These are phyloP conservation scores for Aphidius colemani DNA, from an alignment of 2,888 invertebrate genomes.

Conservation along the genomic window DNA sequence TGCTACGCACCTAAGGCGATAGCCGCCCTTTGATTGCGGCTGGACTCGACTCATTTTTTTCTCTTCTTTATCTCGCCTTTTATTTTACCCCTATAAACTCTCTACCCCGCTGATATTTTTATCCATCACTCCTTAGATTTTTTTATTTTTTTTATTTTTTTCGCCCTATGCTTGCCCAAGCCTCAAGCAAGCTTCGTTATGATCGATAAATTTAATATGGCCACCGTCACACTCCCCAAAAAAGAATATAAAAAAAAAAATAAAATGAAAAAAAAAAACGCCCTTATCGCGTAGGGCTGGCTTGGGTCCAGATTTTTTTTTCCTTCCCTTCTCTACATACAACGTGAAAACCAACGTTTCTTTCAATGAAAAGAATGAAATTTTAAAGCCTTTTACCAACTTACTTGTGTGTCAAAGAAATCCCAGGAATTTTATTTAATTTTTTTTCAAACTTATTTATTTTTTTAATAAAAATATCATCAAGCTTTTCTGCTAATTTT, in stretches of 20 bases:
- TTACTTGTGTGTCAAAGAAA: background rate
- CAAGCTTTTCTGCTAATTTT: too few relatives aligned
- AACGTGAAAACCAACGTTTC: conserved; percentile 19
- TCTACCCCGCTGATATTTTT: conserved; percentile 3
- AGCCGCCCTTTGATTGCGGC: conserved; percentile 41
- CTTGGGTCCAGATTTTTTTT: conserved; percentile 27
- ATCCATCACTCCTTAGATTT: conserved; percentile 16
- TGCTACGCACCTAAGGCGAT: conserved; percentile 32
- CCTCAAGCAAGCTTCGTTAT: conserved; percentile 39
- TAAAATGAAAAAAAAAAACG: conserved; percentile 19
- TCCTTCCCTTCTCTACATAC: background rate
- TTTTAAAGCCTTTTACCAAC: conserved; percentile 21
- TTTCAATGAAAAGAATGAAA: conserved; percentile 13
- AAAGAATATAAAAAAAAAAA: conserved; percentile 18
- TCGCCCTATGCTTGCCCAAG: conserved; percentile 7
- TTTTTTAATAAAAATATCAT: too few relatives aligned
- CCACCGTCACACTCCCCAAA: conserved; percentile 35
- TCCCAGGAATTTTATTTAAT: too few relatives aligned
- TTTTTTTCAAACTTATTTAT: too few relatives aligned
- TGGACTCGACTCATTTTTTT: conserved; percentile 33
- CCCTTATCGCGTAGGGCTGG: conserved; percentile 30
- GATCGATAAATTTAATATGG: conserved; percentile 51
- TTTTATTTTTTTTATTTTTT: conserved; percentile 13
- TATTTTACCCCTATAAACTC: background rate
- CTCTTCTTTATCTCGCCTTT: conserved; percentile 30